Base-by-base conservation (phyloP, 2,888 invertebrate species). In the Horisme vitalbata region DNA sequence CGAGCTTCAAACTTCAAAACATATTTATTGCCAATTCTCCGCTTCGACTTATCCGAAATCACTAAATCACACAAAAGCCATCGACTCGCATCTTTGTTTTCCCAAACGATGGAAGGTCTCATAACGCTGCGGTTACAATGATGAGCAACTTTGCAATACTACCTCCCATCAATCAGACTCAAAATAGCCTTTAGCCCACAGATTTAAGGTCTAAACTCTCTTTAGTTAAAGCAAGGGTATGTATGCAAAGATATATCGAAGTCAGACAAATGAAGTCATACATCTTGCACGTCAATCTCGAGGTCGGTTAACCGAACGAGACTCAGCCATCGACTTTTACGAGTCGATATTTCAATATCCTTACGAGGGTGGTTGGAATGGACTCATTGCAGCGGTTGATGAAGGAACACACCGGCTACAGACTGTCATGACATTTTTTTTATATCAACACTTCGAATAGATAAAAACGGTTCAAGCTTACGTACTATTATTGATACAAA, bases 281-380 rank as follows among this genome's bases (percentile, higher is more conserved):
- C 76, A 74, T 88, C 87, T 82, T 58, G 57, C 55, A 59, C 66
- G 77, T 80, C 83, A 79, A 79, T 83, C 78, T 77, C 63, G 59
- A 62, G 77, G 71, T 82, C 78, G 79, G 83, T 85, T 82, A 79
- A 75, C 75, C 62, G 77, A 75, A 73, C 75, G 73, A 79, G 76
- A 67, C 65, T 69, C 75, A 73, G 63, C 71, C 67, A 75, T 68
- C 65, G 83, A 81, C 82, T 45, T 89, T 88, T 89, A 89, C 68
- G 86, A 77, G 75, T 75, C 77, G 69, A 88, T 89, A 88, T 86
- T 87, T 89, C 87, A 89, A 85, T 88, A 86, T 87, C 71, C 84
- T 87, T 89, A 89, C 80, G 86, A 89, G 88, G 76, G 60, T 62
- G 58, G 58, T 54, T 33, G 15, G 36, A 36, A 48, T 38, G 37